Evolutionary conservation across 2,888 invertebrate genomes (phyloP).

Genomic region (Candidula unifasciata): DNA sequence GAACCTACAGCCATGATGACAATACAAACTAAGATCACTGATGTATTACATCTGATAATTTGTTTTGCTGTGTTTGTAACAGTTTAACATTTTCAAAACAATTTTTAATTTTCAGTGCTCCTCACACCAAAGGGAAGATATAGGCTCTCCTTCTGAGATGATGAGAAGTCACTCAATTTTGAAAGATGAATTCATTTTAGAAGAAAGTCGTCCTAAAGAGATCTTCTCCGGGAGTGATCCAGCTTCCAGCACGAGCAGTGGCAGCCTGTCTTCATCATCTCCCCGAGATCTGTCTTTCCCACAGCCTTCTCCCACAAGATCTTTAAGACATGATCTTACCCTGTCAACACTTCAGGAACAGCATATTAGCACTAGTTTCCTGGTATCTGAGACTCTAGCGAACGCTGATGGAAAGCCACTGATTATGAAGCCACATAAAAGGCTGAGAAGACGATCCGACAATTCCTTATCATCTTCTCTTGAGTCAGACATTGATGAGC

Average conservation of each 20-base stretch:
- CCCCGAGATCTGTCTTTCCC: conserved; percentile 55
- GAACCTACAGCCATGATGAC: too few species aligned
- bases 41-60: too few species aligned
- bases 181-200: conserved; percentile 72
- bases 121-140: conserved; percentile 50
- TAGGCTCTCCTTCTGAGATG: conserved; percentile 59
- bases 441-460: conserved; percentile 30
- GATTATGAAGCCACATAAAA: conserved; percentile 31
- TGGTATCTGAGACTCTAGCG: background rate
- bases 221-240: conserved; percentile 63
- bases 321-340: conserved; percentile 14
- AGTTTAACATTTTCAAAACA: too few species aligned
- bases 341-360: conserved; percentile 41
- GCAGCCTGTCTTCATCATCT: conserved; percentile 61
- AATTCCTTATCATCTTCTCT: conserved; percentile 42
- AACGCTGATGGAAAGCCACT: conserved; percentile 32
- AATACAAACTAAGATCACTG: too few species aligned
- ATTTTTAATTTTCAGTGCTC: conserved; percentile 1
- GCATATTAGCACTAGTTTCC: conserved; percentile 17
- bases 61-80: too few species aligned
- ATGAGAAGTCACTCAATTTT: conserved; percentile 66
- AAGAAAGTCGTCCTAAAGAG: conserved; percentile 71
- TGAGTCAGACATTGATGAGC: conserved; percentile 35
- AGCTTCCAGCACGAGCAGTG: conserved; percentile 60
- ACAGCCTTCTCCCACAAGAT: conserved; percentile 12